These are phyloP conservation scores for Frieseomelitta varia DNA, from an alignment of 1,140 invertebrate genomes.

Conservation along the genomic window DNA sequence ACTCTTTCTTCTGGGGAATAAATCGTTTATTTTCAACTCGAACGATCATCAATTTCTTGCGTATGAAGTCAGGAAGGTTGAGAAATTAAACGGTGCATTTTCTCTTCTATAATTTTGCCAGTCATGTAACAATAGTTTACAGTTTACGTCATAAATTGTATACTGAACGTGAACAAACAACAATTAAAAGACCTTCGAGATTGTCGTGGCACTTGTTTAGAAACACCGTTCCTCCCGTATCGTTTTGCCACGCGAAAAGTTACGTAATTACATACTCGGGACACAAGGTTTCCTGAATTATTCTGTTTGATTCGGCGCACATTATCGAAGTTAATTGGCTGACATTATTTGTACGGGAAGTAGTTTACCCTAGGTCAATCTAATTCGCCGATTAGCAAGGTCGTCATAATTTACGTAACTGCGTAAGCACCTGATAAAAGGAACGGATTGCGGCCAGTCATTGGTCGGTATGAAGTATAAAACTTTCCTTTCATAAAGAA, in stretches of 20 bases:
- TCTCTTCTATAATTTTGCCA: neutral
- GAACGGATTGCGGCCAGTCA: slow-evolving; percentile 26
- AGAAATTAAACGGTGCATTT: neutral
- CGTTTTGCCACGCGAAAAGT: neutral
- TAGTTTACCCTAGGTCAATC: slow-evolving; percentile 61
- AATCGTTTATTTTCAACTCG: neutral
- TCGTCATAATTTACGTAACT: slow-evolving; percentile 55
- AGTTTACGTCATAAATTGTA: neutral
- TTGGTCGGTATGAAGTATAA: neutral
- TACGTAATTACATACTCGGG: neutral
- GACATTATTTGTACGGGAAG: slow-evolving; percentile 43
- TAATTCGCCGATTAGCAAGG: slow-evolving; percentile 51
- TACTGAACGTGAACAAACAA: neutral
- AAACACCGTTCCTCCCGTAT: neutral
- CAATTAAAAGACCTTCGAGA: neutral
- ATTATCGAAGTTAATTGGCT: slow-evolving; percentile 51
- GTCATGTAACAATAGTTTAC: neutral
- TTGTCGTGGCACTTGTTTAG: neutral
- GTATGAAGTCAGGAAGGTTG: neutral
- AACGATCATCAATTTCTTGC: neutral
- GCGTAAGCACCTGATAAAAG: slow-evolving; percentile 51
- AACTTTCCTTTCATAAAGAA: neutral
- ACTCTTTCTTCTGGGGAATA: neutral
- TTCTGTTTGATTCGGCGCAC: slow-evolving; percentile 19
- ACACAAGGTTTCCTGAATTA: slow-evolving; percentile 25